phyloP scores from a whole-genome alignment of 2,888 invertebrate genomes.

The Amphipoea lucens region DNA sequence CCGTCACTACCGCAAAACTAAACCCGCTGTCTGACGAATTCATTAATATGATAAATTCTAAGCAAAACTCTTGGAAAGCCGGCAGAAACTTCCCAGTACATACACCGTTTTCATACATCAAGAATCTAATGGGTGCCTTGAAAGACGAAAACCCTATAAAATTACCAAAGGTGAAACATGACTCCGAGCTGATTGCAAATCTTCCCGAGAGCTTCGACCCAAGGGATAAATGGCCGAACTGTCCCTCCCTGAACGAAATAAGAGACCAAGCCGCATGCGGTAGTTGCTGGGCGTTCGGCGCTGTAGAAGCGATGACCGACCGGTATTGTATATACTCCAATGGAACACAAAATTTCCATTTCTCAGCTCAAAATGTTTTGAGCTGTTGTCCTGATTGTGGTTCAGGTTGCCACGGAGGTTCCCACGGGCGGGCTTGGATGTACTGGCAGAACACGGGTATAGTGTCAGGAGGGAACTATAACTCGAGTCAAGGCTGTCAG shows the following conservation, averaged over 20 bases:
- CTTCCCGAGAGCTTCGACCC: slow-evolving; percentile 42
- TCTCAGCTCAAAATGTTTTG: slow-evolving; percentile 33
- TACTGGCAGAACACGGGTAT: slow-evolving; percentile 36
- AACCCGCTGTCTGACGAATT: slow-evolving; percentile 26
- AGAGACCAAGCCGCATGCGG: slow-evolving; percentile 34
- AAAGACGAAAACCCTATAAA: neutral
- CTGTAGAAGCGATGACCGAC: slow-evolving; percentile 23
- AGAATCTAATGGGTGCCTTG: slow-evolving; percentile 22
- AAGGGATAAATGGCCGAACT: slow-evolving; percentile 22
- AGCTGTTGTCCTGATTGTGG: neutral
- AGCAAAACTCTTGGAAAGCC: slow-evolving; percentile 29
- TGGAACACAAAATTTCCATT: slow-evolving; percentile 32
- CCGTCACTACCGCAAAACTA: neutral
- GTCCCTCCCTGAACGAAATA: slow-evolving; percentile 25
- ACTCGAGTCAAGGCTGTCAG: slow-evolving; percentile 26
- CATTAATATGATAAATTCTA: slow-evolving; percentile 25
- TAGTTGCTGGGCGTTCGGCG: slow-evolving; percentile 33
- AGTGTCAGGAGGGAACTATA: slow-evolving; percentile 44
- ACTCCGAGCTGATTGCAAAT: slow-evolving; percentile 27
- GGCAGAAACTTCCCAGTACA: slow-evolving; percentile 25
- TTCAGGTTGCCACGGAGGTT: neutral
- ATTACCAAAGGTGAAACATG: slow-evolving; percentile 6
- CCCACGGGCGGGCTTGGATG: fast-evolving
- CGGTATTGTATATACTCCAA: slow-evolving; percentile 40
- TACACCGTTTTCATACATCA: slow-evolving; percentile 9